A percentile compares a stretch with the other conserved stretches of the same genome.
These are phyloP conservation scores for Ceriagrion tenellum DNA, from an alignment of 2,888 invertebrate species.

Conservation along the genomic window DNA sequence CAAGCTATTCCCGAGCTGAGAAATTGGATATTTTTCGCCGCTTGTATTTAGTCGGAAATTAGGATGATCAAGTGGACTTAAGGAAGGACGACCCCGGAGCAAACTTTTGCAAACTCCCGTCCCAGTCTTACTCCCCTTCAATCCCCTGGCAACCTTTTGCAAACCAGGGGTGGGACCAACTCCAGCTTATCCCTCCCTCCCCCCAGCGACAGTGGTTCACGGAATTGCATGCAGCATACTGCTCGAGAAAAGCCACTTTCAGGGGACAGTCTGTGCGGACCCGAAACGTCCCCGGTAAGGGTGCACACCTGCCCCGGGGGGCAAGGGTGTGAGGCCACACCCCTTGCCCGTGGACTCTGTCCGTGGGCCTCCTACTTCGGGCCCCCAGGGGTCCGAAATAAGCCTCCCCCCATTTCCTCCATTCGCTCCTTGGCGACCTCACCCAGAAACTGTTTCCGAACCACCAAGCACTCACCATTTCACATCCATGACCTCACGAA, in stretches of 20 bases:
- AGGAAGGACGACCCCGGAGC: neutral
- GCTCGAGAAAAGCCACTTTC: constrained; percentile 2
- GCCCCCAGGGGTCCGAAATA: too few species aligned
- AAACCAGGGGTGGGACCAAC: neutral
- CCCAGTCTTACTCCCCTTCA: too few species aligned
- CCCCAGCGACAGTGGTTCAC: neutral
- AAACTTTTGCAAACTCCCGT: neutral
- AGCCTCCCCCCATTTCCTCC: neutral
- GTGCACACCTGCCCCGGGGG: neutral
- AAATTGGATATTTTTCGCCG: neutral
- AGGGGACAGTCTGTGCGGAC: neutral
- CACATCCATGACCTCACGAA: neutral
- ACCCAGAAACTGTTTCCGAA: neutral
- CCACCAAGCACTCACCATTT: neutral
- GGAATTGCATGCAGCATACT: neutral
- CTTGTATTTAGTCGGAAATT: neutral
- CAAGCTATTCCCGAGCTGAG: neutral
- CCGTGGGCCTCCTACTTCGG: too few species aligned
- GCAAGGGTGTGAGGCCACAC: neutral
- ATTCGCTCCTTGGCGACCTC: neutral
- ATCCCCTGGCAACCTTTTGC: neutral
- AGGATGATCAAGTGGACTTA: neutral
- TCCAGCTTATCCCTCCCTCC: neutral
- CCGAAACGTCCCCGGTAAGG: neutral
- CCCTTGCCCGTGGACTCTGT: neutral